Conservation (phyloP, 2,113 vertebrate genomes). For the Illadopsis cleaveri region DNA sequence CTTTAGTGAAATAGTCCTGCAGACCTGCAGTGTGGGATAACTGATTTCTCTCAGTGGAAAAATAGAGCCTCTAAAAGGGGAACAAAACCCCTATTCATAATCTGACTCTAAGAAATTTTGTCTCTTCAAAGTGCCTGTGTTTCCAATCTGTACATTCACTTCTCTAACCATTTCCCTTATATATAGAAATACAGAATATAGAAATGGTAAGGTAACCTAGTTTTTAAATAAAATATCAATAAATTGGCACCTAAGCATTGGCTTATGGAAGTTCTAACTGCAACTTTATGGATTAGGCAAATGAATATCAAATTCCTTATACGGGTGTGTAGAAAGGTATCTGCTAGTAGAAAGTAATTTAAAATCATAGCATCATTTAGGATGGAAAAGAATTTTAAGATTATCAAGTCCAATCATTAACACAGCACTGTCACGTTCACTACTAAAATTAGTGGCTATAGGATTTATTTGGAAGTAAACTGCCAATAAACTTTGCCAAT, state of each 20-base stretch:
- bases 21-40: background rate
- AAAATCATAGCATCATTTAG: background rate
- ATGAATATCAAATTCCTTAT: background rate
- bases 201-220: background rate
- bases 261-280: background rate
- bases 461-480: background rate
- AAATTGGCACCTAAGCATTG: background rate
- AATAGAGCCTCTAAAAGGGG: background rate
- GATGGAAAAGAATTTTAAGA: background rate
- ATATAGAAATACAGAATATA: no score
- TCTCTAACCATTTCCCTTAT: background rate
- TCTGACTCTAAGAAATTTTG: background rate
- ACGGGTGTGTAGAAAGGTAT: background rate
- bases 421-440: background rate
- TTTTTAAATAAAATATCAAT: background rate
- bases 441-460: background rate
- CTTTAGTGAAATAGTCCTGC: background rate
- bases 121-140: background rate
- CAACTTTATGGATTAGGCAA: background rate
- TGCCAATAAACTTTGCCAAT: no score
- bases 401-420: background rate
- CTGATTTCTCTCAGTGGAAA: background rate
- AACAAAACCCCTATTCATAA: slow-evolving; percentile 2
- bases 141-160: background rate
- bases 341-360: background rate